Conservation (phyloP, 1,140 invertebrate species). For the Oreohelix idahoensis region DNA sequence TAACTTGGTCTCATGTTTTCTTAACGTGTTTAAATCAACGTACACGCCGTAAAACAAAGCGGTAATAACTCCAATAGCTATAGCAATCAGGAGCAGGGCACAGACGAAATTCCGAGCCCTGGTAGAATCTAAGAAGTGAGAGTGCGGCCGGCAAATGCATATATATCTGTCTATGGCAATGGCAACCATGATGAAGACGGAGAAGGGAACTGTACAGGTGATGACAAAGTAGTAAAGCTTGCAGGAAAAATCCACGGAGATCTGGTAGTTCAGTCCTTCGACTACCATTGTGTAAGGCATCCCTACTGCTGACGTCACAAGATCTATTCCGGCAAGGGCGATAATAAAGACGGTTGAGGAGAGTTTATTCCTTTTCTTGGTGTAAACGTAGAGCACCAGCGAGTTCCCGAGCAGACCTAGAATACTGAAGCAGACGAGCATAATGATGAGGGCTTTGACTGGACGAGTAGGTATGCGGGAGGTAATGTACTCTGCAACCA, state of each 20-base stretch:
- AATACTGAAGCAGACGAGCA: conserved; percentile 60
- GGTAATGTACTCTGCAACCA: neutral
- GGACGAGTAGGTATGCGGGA: conserved; percentile 23
- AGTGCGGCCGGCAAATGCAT: conserved; percentile 71
- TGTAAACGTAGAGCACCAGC: conserved; percentile 71
- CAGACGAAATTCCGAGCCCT: conserved; percentile 12
- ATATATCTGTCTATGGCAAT: conserved; percentile 72
- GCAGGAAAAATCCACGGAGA: conserved; percentile 61
- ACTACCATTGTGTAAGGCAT: conserved; percentile 67
- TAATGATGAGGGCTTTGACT: conserved; percentile 48
- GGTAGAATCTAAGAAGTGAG: conserved; percentile 61
- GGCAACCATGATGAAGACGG: conserved; percentile 72
- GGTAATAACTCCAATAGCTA: conserved; percentile 32
- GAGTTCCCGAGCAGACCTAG: conserved; percentile 69
- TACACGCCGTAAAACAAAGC: conserved; percentile 43
- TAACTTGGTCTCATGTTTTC: neutral
- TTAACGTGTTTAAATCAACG: conserved; percentile 2
- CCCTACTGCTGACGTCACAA: conserved; percentile 63
- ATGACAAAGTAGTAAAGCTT: conserved; percentile 70
- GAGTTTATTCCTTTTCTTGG: conserved; percentile 64
- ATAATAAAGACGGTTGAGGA: conserved; percentile 72
- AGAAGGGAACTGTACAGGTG: conserved; percentile 68
- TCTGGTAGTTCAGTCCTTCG: conserved; percentile 54
- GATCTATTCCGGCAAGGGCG: conserved; percentile 67
- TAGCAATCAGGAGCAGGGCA: conserved; percentile 16